Conservation (phyloP, 2,113 vertebrate genomes). For the Meles meles region DNA sequence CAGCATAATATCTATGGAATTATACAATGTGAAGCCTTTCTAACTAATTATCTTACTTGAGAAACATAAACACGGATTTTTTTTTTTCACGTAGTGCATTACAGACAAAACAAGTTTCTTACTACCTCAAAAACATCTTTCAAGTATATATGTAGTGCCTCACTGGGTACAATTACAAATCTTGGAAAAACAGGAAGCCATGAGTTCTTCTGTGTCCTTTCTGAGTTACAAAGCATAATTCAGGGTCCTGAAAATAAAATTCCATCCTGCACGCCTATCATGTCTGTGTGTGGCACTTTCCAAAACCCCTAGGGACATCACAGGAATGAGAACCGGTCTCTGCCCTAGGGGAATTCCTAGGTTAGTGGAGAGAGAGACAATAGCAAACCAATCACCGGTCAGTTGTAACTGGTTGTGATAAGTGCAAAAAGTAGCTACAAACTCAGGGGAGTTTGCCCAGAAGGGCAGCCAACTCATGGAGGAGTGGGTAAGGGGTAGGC, state of each 20-base stretch:
- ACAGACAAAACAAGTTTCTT: constrained; percentile 46
- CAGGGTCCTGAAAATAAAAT: background rate
- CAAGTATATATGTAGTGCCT: background rate
- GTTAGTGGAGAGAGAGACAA: background rate
- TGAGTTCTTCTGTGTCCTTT: background rate
- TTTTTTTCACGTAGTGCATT: background rate
- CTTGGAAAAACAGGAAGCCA: background rate
- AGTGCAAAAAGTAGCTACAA: background rate
- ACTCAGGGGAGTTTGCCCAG: background rate
- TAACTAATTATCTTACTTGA: constrained; percentile 51
- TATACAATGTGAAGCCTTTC: constrained; percentile 38
- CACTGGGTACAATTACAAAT: background rate
- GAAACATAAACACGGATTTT: constrained; percentile 42
- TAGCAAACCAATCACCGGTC: background rate
- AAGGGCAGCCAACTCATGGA: background rate
- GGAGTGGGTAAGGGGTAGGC: background rate
- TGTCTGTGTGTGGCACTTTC: background rate
- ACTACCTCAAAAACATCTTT: background rate
- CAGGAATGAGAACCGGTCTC: background rate
- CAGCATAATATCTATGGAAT: constrained; percentile 54
- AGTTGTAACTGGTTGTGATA: too few species aligned
- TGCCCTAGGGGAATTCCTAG: background rate
- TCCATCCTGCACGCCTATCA: background rate
- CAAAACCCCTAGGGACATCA: background rate
- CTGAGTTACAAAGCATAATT: background rate